phyloP scores from a whole-genome alignment of 2,888 invertebrate genomes.

The Mantis religiosa region DNA sequence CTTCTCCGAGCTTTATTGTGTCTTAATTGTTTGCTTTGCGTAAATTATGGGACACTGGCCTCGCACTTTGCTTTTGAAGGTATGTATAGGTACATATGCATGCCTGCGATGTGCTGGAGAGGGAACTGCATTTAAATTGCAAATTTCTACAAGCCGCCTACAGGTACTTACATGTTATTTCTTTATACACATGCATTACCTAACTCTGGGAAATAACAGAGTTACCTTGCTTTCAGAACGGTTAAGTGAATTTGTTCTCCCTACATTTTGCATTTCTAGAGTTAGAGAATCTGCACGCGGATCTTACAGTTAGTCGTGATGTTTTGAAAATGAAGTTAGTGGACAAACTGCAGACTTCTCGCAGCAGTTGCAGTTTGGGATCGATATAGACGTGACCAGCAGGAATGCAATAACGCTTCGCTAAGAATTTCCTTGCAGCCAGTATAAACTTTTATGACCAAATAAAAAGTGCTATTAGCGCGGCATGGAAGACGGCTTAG shows the following conservation, averaged over 20 bases:
- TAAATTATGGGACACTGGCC: too few relatives aligned
- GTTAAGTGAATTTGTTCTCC: background rate
- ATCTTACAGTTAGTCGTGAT: background rate
- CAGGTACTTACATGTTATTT: background rate
- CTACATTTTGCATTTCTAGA: background rate
- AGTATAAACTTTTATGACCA: background rate
- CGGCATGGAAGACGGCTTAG: background rate
- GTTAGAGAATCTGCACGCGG: background rate
- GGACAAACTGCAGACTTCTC: background rate
- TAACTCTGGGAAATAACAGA: background rate
- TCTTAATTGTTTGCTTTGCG: too few relatives aligned
- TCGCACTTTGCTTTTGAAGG: too few relatives aligned
- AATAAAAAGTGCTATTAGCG: background rate
- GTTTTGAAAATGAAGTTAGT: background rate
- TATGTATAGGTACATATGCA: too few relatives aligned
- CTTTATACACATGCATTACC: background rate
- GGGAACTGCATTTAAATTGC: background rate
- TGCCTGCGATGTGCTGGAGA: too few relatives aligned
- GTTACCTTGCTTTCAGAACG: background rate
- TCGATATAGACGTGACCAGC: background rate
- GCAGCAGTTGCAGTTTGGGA: background rate
- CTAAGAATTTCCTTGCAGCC: background rate
- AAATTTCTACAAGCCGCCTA: background rate
- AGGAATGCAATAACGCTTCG: background rate
- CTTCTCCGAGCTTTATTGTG: too few relatives aligned